phyloP scores from a whole-genome alignment of 2,888 invertebrate species.

The Acanthosepion esculentum region DNA sequence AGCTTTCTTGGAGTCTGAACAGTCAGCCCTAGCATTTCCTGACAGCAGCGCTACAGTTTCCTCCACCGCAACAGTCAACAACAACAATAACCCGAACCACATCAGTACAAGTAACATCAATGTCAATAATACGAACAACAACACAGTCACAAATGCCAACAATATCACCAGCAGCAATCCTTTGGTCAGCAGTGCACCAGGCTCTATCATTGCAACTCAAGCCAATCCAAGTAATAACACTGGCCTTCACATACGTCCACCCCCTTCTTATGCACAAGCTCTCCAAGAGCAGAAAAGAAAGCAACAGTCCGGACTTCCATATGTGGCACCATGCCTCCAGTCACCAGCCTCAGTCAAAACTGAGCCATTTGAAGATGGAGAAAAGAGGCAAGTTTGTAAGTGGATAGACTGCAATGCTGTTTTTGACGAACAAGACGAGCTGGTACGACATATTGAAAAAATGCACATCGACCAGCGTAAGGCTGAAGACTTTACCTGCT shows the following conservation, averaged over 20 bases:
- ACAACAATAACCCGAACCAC: slow-evolving; percentile 53
- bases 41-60: slow-evolving; percentile 56
- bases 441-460: slow-evolving; percentile 74
- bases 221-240: slow-evolving; percentile 39
- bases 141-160: slow-evolving; percentile 46
- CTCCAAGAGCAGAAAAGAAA: slow-evolving; percentile 52
- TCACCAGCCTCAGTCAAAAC: slow-evolving; percentile 25
- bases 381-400: slow-evolving; percentile 68
- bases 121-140: slow-evolving; percentile 51
- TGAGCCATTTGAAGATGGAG: slow-evolving; percentile 62
- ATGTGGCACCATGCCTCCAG: slow-evolving; percentile 41
- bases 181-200: slow-evolving; percentile 23
- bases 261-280: slow-evolving; percentile 49
- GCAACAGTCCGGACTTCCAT: slow-evolving; percentile 51
- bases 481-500: slow-evolving; percentile 75
- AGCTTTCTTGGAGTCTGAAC: neutral
- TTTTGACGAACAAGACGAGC: slow-evolving; percentile 72
- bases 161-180: slow-evolving; percentile 46
- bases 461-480: slow-evolving; percentile 74
- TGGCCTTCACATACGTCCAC: slow-evolving; percentile 46
- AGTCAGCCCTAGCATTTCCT: neutral
- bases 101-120: slow-evolving; percentile 45
- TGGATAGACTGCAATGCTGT: slow-evolving; percentile 73
- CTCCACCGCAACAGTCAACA: slow-evolving; percentile 57
- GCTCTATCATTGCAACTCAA: slow-evolving; percentile 36